Evolutionary conservation across 2,113 vertebrate genomes (phyloP).

Genomic region (Pelvicachromis taeniatus): DNA sequence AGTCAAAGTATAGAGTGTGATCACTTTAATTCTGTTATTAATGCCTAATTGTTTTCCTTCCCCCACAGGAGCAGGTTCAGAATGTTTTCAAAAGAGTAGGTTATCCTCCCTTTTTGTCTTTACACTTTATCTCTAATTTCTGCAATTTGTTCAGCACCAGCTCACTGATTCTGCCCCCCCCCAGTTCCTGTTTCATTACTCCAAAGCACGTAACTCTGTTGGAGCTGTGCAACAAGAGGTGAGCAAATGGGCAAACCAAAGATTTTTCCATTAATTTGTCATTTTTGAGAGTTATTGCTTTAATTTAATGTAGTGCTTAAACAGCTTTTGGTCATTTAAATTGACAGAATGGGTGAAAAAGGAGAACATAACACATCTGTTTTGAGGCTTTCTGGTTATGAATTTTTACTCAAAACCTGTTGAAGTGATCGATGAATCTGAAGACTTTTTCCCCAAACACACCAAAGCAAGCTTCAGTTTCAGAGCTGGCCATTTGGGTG

Average conservation of each 20-base stretch:
- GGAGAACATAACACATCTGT: background rate
- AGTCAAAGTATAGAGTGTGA: fast-evolving
- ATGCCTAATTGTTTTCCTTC: background rate
- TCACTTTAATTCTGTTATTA: background rate
- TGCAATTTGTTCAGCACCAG: background rate
- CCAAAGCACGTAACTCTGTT: slow-evolving; percentile 70
- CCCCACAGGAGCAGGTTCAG: slow-evolving; percentile 44
- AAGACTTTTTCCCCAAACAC: background rate
- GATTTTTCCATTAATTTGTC: background rate
- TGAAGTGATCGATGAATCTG: background rate
- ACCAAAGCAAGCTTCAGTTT: background rate
- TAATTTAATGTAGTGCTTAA: background rate
- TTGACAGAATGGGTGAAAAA: background rate
- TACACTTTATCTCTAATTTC: background rate
- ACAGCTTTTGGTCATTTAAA: background rate
- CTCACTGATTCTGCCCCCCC: background rate
- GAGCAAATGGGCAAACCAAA: background rate
- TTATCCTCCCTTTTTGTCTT: background rate
- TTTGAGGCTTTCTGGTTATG: background rate
- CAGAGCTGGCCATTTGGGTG: background rate
- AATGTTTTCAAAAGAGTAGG: slow-evolving; percentile 69
- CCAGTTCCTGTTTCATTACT: slow-evolving; percentile 78
- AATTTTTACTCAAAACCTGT: background rate
- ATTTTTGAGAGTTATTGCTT: background rate
- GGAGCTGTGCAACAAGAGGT: slow-evolving; percentile 64